phyloP scores from a whole-genome alignment of 2,888 invertebrate species.

The Nyleta sp. region DNA sequence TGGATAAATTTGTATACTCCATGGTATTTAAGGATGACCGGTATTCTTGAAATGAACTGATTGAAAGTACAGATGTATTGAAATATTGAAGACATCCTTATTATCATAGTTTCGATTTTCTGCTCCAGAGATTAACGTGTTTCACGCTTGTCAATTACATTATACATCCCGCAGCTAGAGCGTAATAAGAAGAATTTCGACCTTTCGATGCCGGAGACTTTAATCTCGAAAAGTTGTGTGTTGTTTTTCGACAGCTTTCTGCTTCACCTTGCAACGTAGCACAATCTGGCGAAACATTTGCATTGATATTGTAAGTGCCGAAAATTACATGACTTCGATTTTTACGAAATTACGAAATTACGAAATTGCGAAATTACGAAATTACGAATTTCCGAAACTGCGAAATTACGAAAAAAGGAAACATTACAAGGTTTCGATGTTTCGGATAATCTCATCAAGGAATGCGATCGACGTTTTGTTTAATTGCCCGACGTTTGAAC shows the following conservation, averaged over 20 bases:
- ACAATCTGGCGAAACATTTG: slow-evolving; percentile 55
- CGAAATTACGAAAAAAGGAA: too few species aligned
- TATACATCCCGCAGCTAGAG: slow-evolving; percentile 42
- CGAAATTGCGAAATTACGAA: too few species aligned
- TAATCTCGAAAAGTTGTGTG: slow-evolving; percentile 46
- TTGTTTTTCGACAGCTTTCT: slow-evolving; percentile 26
- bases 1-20: too few species aligned
- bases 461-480: slow-evolving; percentile 40
- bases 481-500: slow-evolving; percentile 15
- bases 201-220: slow-evolving; percentile 45
- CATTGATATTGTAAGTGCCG: slow-evolving; percentile 62
- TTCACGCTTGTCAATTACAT: slow-evolving; percentile 54
- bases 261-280: slow-evolving; percentile 12
- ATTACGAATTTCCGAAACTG: too few species aligned
- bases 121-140: slow-evolving; percentile 25
- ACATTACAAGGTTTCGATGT: too few species aligned
- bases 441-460: slow-evolving; percentile 10
- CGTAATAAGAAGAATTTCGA: slow-evolving; percentile 46
- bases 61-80: slow-evolving; percentile 34
- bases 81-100: slow-evolving; percentile 34
- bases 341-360: too few species aligned
- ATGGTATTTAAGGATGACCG: too few species aligned
- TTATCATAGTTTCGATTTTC: slow-evolving; percentile 50
- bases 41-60: too few species aligned
- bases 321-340: slow-evolving; percentile 58